phyloP scores from a whole-genome alignment of 2,113 vertebrate species.

The Odocoileus virginianus region DNA sequence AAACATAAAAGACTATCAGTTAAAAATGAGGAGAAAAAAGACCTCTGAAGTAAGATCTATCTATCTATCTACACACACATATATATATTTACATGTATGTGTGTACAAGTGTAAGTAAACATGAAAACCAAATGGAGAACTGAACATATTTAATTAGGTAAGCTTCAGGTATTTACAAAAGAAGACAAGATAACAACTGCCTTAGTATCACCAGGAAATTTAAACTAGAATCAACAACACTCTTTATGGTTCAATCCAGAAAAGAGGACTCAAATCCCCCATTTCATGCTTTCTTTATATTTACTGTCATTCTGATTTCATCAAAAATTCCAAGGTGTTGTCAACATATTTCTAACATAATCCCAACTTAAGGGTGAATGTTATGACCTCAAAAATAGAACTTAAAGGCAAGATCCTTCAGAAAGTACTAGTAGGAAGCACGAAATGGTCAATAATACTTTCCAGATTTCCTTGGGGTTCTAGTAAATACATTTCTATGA shows the following conservation, averaged over 20 bases:
- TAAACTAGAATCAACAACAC: neutral
- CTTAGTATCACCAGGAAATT: neutral
- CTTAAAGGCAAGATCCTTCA: neutral
- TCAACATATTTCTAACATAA: neutral
- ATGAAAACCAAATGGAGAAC: neutral
- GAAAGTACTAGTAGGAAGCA: neutral
- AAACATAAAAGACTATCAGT: neutral
- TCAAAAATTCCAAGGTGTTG: neutral
- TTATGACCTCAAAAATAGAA: neutral
- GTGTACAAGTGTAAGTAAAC: neutral
- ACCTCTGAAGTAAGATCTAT: neutral
- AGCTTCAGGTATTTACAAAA: neutral
- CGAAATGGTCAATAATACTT: neutral
- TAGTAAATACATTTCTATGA: constrained; percentile 4
- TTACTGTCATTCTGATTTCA: neutral
- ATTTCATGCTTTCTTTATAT: neutral
- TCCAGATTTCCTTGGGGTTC: constrained; percentile 7
- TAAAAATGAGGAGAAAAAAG: neutral
- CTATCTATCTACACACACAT: neutral
- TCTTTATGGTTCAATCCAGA: neutral
- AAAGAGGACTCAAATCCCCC: neutral
- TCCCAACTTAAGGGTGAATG: neutral
- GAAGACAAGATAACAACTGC: neutral
- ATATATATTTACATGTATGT: neutral
- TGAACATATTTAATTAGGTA: neutral